phyloP scores from a whole-genome alignment of 2,888 invertebrate species.

The Drosophila stalkeri region DNA sequence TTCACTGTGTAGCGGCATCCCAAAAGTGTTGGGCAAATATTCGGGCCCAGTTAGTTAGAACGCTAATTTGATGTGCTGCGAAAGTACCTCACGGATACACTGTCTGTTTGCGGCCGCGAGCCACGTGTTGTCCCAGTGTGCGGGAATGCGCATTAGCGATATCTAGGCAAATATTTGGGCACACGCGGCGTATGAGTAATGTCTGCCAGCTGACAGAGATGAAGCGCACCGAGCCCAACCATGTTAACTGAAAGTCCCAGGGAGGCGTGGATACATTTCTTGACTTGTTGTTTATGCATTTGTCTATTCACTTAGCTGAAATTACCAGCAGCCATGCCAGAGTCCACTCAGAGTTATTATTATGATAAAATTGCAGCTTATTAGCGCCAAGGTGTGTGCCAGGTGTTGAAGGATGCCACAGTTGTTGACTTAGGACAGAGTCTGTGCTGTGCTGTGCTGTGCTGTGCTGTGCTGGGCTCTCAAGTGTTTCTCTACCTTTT shows the following conservation, averaged over 20 bases:
- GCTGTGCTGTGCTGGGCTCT: too few relatives aligned
- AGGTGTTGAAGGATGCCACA: slow-evolving; percentile 32
- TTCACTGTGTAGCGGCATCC: slow-evolving; percentile 30
- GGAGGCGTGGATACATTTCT: too few relatives aligned
- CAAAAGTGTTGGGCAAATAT: slow-evolving; percentile 64
- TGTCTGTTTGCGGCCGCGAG: slow-evolving; percentile 33
- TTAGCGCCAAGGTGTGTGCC: slow-evolving; percentile 52
- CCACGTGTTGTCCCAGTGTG: too few relatives aligned
- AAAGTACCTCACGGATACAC: slow-evolving; percentile 50
- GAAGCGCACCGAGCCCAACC: slow-evolving; percentile 18
- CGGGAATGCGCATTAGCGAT: slow-evolving; percentile 46
- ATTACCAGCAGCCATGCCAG: not conserved
- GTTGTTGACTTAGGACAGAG: slow-evolving; percentile 67
- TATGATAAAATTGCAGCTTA: slow-evolving; percentile 73
- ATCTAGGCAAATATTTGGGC: slow-evolving; percentile 66
- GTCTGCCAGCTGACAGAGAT: slow-evolving; percentile 46
- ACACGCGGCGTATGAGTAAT: slow-evolving; percentile 69
- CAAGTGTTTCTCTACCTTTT: slow-evolving; percentile 29
- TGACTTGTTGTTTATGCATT: not conserved
- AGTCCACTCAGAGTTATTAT: slow-evolving; percentile 25
- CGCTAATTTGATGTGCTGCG: slow-evolving; percentile 61
- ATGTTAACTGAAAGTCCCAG: too few relatives aligned
- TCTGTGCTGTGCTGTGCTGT: too few relatives aligned
- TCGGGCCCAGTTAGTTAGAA: slow-evolving; percentile 43
- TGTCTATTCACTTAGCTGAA: not conserved